Conservation (phyloP, 2,113 vertebrate species). For the Symphodus melops region DNA sequence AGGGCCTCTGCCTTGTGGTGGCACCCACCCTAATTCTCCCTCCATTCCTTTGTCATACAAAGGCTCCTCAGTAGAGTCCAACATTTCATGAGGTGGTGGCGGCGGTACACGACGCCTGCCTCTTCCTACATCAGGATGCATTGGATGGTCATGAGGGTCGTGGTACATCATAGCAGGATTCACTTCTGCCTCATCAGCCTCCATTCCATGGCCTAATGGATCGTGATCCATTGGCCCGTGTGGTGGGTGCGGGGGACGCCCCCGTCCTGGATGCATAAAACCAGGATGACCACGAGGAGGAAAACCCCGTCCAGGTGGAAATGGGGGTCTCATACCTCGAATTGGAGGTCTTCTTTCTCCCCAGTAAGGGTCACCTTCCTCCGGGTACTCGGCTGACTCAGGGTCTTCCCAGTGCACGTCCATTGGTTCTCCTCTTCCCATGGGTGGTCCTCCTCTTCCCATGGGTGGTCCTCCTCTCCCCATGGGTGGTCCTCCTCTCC, state of each 20-base stretch:
- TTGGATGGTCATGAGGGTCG: conserved; percentile 77
- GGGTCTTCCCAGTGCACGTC: conserved; percentile 89
- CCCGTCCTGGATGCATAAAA: conserved; percentile 76
- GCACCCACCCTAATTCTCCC: conserved; percentile 54
- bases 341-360: conserved; percentile 86
- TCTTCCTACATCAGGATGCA: conserved; percentile 80
- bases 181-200: conserved; percentile 62
- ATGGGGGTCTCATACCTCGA: conserved; percentile 80
- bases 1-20: conserved; percentile 56
- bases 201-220: conserved; percentile 52
- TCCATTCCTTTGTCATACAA: conserved; percentile 61
- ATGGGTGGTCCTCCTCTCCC: conserved; percentile 38
- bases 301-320: conserved; percentile 75
- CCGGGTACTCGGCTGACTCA: conserved; percentile 84
- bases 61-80: conserved; percentile 53
- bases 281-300: conserved; percentile 86
- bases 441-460: conserved; percentile 63
- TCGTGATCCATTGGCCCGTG: conserved; percentile 71
- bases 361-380: conserved; percentile 87
- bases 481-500: conserved; percentile 71
- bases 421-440: conserved; percentile 84
- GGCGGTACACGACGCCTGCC: conserved; percentile 78
- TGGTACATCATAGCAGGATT: conserved; percentile 80
- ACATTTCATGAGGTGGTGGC: conserved; percentile 73
- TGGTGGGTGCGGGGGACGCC: conserved; percentile 71